Base-by-base conservation (phyloP, 92 coral and sea anemone genomes). In the Siderastrea siderea region DNA sequence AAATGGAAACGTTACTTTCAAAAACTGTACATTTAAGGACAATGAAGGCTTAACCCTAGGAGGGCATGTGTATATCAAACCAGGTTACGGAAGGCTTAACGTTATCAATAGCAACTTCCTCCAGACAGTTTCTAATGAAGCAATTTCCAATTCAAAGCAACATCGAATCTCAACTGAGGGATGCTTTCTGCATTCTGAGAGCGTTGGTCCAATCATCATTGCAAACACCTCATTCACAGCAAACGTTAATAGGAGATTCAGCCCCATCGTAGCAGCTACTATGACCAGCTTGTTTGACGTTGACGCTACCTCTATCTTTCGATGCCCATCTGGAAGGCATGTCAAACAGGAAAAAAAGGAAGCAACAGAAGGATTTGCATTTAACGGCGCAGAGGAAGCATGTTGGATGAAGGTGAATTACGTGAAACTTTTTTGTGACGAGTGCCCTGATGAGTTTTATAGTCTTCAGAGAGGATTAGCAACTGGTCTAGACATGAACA, bases 121-220 rank as follows among this genome's bases (percentile, higher is more conserved):
- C 13, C 62, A 74, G 63, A 61, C 73, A 53, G 73, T 66, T 63
- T 75, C 16, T 49, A 79, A 59, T 11, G 53, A 13, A 12, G 14
- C 38, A 26, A 26, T 3, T 3, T 10, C 79, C 3, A 48, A 52
- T 2, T 13, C 7, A n/a, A 57, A 13, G 7, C 63, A 53, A 7
- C 54, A 46, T 16, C 44, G 2, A 54, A 17, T 63, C 17, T 74
- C 73, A 13, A 15, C 64, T 19, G 16, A 26, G 17, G 87, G 69
- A 19, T 46, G 86, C 26, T 92, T 92, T 71, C 17, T 92, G 8
- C 54, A 50, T 62, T 89, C 92, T 58, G 84, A 81, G 65, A 89
- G 95, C 68, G 84, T 76, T 44, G 93, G 90, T 2, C 76, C 82
- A 0, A 26, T 92, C 5, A 58, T 5, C 0, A 74, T 89, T 16